A percentile compares a stretch with the other conserved stretches of the same genome.
Conservation (phyloP, 2,888 invertebrate species). For the Pasiphila rectangulata region DNA sequence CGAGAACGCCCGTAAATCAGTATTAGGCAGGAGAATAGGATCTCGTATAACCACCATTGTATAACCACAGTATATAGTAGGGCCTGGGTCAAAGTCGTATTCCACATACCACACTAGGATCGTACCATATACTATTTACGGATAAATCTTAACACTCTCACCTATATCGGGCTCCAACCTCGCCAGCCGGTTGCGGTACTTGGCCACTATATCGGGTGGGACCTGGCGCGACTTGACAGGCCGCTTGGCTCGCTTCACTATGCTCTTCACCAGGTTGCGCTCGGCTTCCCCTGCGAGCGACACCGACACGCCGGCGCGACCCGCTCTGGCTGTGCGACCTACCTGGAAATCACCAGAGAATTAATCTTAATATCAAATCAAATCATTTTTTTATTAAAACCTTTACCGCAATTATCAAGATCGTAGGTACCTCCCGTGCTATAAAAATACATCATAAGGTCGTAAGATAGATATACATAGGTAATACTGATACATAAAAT, state of each 20-base stretch:
- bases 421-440: too few relatives aligned
- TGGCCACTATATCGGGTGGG: conserved; percentile 93
- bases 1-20: too few relatives aligned
- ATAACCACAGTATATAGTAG: too few relatives aligned
- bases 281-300: conserved; percentile 97
- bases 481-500: too few relatives aligned
- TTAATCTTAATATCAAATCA: too few relatives aligned
- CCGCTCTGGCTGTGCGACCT: conserved; percentile 97
- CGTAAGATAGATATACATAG: too few relatives aligned
- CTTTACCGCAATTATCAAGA: too few relatives aligned
- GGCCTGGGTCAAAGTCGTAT: too few relatives aligned
- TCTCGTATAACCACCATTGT: too few relatives aligned
- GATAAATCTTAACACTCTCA: conserved; percentile 43
- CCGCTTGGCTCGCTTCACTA: conserved; percentile 91
- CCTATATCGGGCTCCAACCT: conserved; percentile 89
- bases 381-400: too few relatives aligned
- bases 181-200: conserved; percentile 88
- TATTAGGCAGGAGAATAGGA: too few relatives aligned
- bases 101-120: background rate
- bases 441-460: too few relatives aligned
- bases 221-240: conserved; percentile 94
- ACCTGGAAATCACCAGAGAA: conserved; percentile 82
- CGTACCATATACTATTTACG: background rate
- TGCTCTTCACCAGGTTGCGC: conserved; percentile 93
- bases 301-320: conserved; percentile 95